These are phyloP conservation scores for Fragum whitleyi DNA, from an alignment of 2,888 invertebrate genomes.

Conservation along the genomic window DNA sequence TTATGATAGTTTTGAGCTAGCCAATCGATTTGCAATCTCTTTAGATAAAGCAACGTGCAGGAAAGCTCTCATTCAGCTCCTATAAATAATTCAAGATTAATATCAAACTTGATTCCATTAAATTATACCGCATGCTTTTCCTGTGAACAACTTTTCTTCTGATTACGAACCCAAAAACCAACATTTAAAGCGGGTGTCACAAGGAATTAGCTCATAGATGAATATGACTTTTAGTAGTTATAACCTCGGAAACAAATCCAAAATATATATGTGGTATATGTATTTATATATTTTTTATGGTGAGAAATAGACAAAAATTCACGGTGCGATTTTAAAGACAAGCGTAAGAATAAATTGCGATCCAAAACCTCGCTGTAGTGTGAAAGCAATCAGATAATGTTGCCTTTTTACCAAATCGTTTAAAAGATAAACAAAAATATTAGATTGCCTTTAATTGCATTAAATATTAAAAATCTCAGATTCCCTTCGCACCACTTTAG, in stretches of 20 bases:
- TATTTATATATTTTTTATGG: too few relatives aligned
- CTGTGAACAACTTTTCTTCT: neutral
- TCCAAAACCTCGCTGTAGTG: neutral
- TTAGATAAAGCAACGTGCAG: conserved; percentile 18
- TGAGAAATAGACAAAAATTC: too few relatives aligned
- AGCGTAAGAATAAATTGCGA: neutral
- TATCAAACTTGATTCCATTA: conserved; percentile 13
- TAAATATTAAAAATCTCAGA: conserved; percentile 8
- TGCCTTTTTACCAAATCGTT: neutral
- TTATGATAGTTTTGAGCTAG: too few relatives aligned
- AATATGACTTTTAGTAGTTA: too few relatives aligned
- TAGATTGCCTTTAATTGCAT: conserved; percentile 19
- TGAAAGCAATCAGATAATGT: neutral
- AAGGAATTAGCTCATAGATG: too few relatives aligned
- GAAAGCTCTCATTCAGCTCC: conserved; percentile 17
- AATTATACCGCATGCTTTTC: neutral
- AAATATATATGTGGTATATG: too few relatives aligned
- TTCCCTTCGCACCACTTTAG: neutral
- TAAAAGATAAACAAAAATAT: conserved; percentile 11
- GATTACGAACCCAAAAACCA: neutral
- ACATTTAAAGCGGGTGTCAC: too few relatives aligned
- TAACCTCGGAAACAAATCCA: too few relatives aligned
- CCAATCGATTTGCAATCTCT: conserved; percentile 23
- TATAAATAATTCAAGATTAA: conserved; percentile 18
- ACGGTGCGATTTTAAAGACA: neutral